Evolutionary conservation across 2,797 vertebrate species (phyloP).

Genomic region (Eulemur coronatus): DNA sequence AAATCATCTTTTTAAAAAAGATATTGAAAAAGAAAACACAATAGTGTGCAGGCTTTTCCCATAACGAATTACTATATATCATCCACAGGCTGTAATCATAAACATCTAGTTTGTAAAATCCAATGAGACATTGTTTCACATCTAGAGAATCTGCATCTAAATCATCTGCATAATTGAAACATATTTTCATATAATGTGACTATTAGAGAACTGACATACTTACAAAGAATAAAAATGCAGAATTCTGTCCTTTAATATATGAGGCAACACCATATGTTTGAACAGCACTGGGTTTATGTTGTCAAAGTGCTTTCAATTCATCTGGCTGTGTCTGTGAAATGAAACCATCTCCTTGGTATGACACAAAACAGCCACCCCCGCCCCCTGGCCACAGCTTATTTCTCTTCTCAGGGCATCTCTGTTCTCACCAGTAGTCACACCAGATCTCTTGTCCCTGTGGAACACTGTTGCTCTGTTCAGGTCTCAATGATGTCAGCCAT

Average conservation of each 20-base stretch:
- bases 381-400: fast-evolving
- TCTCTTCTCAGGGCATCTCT: fast-evolving
- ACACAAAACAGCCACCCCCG: too few species aligned
- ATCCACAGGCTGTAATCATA: neutral
- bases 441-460: too few species aligned
- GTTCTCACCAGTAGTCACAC: neutral
- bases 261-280: neutral
- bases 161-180: fast-evolving
- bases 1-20: neutral
- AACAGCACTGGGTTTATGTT: too few species aligned
- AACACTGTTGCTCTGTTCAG: too few species aligned
- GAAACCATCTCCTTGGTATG: fast-evolving
- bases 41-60: neutral
- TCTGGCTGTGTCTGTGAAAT: neutral
- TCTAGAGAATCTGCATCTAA: neutral
- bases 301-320: fast-evolving
- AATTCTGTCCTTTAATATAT: neutral
- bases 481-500: fast-evolving
- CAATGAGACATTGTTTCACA: neutral
- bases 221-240: neutral
- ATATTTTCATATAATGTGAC: neutral
- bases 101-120: neutral
- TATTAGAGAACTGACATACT: neutral
- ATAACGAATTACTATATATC: neutral
- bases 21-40: neutral